phyloP scores from a whole-genome alignment of 1,140 invertebrate species.

The Trichonephila clavipes region DNA sequence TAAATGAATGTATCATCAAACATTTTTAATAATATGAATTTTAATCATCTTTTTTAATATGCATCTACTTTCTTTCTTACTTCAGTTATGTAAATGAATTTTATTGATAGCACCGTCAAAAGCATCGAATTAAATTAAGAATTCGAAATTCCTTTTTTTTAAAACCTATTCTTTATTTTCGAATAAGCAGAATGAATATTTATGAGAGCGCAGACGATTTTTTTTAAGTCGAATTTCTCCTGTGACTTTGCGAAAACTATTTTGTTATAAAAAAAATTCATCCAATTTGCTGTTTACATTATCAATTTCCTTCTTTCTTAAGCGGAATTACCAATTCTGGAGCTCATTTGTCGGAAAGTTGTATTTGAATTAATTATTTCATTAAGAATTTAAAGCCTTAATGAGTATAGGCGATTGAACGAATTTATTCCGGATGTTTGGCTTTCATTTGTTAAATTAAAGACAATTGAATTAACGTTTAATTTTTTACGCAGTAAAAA shows the following conservation, averaged over 20 bases:
- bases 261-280: background rate
- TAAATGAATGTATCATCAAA: background rate
- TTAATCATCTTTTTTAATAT: background rate
- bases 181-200: background rate
- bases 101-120: background rate
- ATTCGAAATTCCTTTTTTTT: background rate
- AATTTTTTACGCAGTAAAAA: background rate
- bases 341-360: background rate
- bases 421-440: background rate
- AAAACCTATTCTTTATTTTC: background rate
- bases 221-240: background rate
- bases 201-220: background rate
- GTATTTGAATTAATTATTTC: background rate
- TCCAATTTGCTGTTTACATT: background rate
- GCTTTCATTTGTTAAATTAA: background rate
- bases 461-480: background rate
- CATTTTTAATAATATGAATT: background rate
- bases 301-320: background rate
- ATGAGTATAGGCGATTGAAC: background rate
- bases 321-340: background rate
- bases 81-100: background rate
- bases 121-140: conserved; percentile 14
- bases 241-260: background rate
- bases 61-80: background rate
- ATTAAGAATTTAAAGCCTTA: background rate